These are phyloP conservation scores for Alces alces DNA, from an alignment of 2,113 vertebrate species.

Conservation along the genomic window DNA sequence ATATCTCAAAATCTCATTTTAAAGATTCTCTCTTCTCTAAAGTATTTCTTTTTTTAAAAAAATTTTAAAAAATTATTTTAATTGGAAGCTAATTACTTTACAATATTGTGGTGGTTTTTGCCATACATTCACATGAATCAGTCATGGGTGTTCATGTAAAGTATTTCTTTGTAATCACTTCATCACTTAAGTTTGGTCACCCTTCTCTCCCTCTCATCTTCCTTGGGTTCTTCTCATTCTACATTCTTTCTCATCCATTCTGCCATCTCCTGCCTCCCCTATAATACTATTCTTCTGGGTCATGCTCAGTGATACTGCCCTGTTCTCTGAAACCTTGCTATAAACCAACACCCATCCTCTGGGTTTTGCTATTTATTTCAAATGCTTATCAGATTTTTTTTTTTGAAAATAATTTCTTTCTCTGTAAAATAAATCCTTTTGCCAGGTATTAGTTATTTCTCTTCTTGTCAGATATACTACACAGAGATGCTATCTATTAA, in stretches of 20 bases:
- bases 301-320: neutral
- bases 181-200: neutral
- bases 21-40: neutral
- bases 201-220: neutral
- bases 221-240: neutral
- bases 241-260: neutral
- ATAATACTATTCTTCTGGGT: neutral
- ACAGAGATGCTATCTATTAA: neutral
- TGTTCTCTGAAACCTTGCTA: neutral
- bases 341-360: neutral
- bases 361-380: neutral
- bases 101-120: neutral
- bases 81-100: neutral
- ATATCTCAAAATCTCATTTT: neutral
- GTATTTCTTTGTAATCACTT: neutral
- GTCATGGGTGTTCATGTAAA: neutral
- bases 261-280: neutral
- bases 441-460: neutral
- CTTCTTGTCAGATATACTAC: neutral
- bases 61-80: neutral
- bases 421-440: neutral
- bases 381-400: neutral
- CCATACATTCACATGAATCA: neutral
- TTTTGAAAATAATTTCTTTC: neutral
- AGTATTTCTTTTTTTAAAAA: neutral